Percentiles rank a stretch among this genome's conserved stretches.
phyloP scores from a whole-genome alignment of 2,888 invertebrate genomes.

The Luperina nickerlii region DNA sequence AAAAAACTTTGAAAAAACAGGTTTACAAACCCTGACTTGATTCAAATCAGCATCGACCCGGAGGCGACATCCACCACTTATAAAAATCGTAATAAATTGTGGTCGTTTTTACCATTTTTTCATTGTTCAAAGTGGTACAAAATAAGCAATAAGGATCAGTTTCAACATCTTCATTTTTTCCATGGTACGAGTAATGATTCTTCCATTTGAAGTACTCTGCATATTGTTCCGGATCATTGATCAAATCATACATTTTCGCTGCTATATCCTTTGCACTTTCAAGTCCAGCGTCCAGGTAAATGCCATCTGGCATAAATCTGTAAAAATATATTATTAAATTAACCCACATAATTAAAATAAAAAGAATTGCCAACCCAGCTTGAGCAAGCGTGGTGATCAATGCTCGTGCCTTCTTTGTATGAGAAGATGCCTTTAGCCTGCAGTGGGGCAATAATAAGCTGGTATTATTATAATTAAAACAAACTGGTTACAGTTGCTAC shows the following conservation, averaged over 20 bases:
- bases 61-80: conserved; percentile 56
- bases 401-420: too few relatives aligned
- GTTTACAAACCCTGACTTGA: not conserved
- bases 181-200: conserved; percentile 72
- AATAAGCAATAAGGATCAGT: conserved; percentile 70
- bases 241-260: conserved; percentile 67
- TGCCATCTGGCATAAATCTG: conserved; percentile 73
- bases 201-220: conserved; percentile 73
- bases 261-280: conserved; percentile 61
- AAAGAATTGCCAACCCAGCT: not conserved
- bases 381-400: too few relatives aligned
- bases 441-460: too few relatives aligned
- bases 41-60: conserved; percentile 44
- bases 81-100: conserved; percentile 63
- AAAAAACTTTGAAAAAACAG: not conserved
- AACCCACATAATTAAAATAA: not conserved
- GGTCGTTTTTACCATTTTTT: conserved; percentile 54
- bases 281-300: conserved; percentile 69
- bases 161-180: conserved; percentile 54
- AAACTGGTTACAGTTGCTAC: not conserved
- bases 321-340: not conserved
- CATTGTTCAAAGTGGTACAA: conserved; percentile 67
- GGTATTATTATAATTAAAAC: not conserved
- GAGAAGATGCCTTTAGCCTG: too few relatives aligned
- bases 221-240: conserved; percentile 67